These are phyloP conservation scores for Leuciscus waleckii DNA, from an alignment of 2,797 vertebrate species.

Conservation along the genomic window DNA sequence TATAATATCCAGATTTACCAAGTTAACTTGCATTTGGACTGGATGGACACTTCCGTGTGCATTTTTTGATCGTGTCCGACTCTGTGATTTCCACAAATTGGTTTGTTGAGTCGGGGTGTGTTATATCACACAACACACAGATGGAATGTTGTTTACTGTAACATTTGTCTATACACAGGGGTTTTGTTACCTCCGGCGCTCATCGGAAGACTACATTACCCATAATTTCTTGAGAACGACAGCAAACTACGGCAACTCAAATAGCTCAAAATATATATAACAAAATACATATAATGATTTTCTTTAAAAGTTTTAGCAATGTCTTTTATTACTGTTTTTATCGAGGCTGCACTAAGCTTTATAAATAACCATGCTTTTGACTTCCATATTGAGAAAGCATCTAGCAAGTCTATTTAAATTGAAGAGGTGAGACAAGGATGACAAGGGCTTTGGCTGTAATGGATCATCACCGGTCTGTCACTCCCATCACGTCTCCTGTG, in stretches of 20 bases:
- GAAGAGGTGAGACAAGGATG: not conserved
- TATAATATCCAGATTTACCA: not conserved
- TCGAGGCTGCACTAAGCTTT: not conserved
- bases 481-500: constrained; percentile 32
- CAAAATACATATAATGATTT: not conserved
- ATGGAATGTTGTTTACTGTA: too few species aligned
- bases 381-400: not conserved
- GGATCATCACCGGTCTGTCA: constrained; percentile 33
- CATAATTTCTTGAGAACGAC: not conserved
- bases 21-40: not conserved
- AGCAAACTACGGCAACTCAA: too few species aligned
- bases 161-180: too few species aligned
- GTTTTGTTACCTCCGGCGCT: not conserved
- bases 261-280: too few species aligned
- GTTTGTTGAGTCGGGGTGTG: too few species aligned
- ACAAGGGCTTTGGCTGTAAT: constrained; percentile 21
- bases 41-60: not conserved
- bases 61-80: not conserved
- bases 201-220: not conserved
- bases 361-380: not conserved
- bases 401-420: constrained; percentile 20
- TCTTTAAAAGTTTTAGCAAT: not conserved
- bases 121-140: too few species aligned
- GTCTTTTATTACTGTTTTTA: not conserved
- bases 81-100: not conserved